Conservation (phyloP, 2,113 vertebrate genomes). For the Coturnix japonica region DNA sequence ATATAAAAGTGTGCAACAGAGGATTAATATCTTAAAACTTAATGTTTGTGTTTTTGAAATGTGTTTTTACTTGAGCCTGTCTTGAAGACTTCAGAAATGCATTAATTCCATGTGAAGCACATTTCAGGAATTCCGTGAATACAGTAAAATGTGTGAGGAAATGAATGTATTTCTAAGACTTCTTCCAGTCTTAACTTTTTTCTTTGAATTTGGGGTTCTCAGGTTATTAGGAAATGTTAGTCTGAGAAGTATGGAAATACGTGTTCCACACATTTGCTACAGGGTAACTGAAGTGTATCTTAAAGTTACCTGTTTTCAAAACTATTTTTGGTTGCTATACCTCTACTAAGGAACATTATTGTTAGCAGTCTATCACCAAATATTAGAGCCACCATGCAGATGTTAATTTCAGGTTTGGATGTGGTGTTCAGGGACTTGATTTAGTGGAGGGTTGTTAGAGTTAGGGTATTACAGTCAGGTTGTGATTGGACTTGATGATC, state of each 20-base stretch:
- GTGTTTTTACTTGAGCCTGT: neutral
- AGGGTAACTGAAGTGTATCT: neutral
- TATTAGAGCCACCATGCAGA: fast-evolving
- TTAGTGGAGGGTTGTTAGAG: too few species aligned
- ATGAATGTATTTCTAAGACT: neutral
- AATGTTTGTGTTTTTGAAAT: neutral
- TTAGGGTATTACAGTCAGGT: too few species aligned
- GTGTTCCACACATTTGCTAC: neutral
- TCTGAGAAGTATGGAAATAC: neutral
- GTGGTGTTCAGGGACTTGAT: too few species aligned
- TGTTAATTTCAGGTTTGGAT: neutral
- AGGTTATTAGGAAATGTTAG: fast-evolving
- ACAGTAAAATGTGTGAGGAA: neutral
- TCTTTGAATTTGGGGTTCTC: neutral
- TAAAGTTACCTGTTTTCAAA: too few species aligned
- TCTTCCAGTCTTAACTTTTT: neutral
- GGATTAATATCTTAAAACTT: neutral
- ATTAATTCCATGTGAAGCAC: neutral
- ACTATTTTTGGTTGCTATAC: neutral
- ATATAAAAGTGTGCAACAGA: neutral
- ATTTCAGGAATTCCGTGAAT: neutral
- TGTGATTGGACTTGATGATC: too few species aligned
- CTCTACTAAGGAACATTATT: fast-evolving
- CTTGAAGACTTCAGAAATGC: neutral
- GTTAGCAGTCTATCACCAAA: fast-evolving